Base-by-base conservation (phyloP, 2,888 invertebrate species). In the Anoncus sp. region DNA sequence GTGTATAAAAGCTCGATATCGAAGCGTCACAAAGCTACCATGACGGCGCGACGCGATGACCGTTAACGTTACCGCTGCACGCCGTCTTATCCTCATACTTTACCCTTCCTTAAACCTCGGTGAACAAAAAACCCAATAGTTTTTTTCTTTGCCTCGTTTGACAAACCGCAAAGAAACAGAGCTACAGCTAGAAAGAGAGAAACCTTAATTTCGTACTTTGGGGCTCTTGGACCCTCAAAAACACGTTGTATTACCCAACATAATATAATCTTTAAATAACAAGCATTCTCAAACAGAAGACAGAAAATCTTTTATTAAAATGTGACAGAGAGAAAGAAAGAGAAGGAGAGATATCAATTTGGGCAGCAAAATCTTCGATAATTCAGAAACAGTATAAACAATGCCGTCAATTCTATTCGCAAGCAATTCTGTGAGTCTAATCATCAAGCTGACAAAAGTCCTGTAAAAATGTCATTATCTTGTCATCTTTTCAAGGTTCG, bases 21-120 rank as follows among this genome's bases (percentile, higher is more conserved):
- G 73, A 66, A 67, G 53, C 75, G 72, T 57, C 73, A 74, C 75
- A 75, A 72, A 77, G 75, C 70, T 45, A 65, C 59, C 59, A 40
- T 38, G 67, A 69, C 27, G 65, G 43, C 31, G 16, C n/a, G 45
- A 9, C 5, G 16, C 59, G 59, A 27, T 27, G 62, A 63, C 38
- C 59, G 59, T 74, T 49, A 70, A 70, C 57, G 59, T 63, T 67
- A 67, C 65, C 38, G 35, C 38, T 45, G 49, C 18, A 49, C 49
- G 47, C 16, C 43, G 10, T 43, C 24, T 22, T 31, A 7, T 31
- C 27, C 38, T 18, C 43, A n/a, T n/a, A n/a, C n/a, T n/a, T n/a
- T n/a, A n/a, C n/a, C n/a, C n/a, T 14, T 31, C 9, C 24, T 10
- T 31, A 12, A 27, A 45, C 24, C 18, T 45, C 12, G 18, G 4